Conservation (phyloP, 1,140 invertebrate species). For the Rhagoletis pomonella region DNA sequence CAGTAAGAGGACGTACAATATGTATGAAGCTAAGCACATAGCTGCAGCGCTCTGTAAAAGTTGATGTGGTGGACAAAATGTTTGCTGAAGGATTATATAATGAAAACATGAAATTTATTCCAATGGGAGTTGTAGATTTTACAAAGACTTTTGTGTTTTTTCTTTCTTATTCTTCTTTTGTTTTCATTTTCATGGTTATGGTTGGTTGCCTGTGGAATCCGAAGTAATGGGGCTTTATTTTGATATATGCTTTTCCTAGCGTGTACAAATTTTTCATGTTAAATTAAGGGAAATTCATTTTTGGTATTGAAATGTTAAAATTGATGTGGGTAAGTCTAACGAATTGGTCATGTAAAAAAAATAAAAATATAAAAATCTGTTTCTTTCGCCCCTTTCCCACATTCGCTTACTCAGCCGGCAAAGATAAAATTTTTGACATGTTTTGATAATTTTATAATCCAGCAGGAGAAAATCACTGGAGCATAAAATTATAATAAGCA, state of each 20-base stretch:
- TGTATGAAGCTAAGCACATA: background rate
- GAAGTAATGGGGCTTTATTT: background rate
- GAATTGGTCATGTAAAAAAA: background rate
- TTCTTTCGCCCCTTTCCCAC: too few species aligned
- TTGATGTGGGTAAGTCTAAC: background rate
- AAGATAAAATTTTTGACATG: too few species aligned
- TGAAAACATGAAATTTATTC: constrained; percentile 24
- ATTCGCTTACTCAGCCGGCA: too few species aligned
- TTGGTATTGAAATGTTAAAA: background rate
- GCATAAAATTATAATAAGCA: too few species aligned
- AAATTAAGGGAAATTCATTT: background rate
- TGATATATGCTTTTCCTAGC: background rate
- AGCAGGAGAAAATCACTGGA: too few species aligned
- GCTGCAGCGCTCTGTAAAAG: background rate
- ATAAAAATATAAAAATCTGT: too few species aligned
- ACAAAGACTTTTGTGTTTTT: background rate
- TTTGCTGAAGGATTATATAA: constrained; percentile 1
- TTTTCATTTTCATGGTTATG: too few species aligned
- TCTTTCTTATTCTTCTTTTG: too few species aligned
- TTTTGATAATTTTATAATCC: too few species aligned
- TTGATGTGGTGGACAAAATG: background rate
- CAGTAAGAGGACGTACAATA: background rate
- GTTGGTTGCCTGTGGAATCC: too few species aligned
- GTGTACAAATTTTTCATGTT: background rate
- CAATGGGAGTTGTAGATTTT: background rate